Evolutionary conservation across 2,113 vertebrate species (phyloP).

Genomic region (Ibidorhyncha struthersii): DNA sequence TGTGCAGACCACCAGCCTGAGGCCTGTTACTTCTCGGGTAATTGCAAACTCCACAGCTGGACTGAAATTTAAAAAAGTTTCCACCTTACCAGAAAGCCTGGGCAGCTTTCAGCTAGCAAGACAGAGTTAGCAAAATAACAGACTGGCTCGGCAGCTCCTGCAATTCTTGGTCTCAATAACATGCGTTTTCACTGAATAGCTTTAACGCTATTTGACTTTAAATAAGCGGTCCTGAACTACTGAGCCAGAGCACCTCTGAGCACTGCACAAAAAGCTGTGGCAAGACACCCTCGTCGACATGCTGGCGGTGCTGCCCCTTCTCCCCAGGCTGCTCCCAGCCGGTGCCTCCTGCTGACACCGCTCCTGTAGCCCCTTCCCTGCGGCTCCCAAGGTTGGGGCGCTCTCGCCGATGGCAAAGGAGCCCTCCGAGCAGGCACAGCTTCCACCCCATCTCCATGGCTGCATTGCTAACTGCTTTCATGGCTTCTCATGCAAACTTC

Average conservation of each 20-base stretch:
- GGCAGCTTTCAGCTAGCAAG: not conserved
- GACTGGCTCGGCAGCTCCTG: not conserved
- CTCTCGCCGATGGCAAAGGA: not conserved
- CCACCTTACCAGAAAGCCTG: not conserved
- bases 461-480: not conserved
- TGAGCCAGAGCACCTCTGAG: not conserved
- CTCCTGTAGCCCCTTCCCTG: not conserved
- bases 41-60: not conserved
- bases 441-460: not conserved
- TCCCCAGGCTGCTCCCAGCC: not conserved
- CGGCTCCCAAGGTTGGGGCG: not conserved
- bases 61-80: not conserved
- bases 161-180: not conserved
- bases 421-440: not conserved
- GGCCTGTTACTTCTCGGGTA: not conserved
- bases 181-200: not conserved
- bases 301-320: not conserved
- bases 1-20: not conserved
- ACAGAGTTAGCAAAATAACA: not conserved
- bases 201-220: not conserved
- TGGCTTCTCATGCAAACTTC: not conserved
- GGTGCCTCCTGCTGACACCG: not conserved
- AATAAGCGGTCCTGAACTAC: not conserved
- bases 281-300: fast-evolving
- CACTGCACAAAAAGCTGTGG: not conserved